Base-by-base conservation (phyloP, 2,797 vertebrate genomes). In the Coranthus polyacanthus region DNA sequence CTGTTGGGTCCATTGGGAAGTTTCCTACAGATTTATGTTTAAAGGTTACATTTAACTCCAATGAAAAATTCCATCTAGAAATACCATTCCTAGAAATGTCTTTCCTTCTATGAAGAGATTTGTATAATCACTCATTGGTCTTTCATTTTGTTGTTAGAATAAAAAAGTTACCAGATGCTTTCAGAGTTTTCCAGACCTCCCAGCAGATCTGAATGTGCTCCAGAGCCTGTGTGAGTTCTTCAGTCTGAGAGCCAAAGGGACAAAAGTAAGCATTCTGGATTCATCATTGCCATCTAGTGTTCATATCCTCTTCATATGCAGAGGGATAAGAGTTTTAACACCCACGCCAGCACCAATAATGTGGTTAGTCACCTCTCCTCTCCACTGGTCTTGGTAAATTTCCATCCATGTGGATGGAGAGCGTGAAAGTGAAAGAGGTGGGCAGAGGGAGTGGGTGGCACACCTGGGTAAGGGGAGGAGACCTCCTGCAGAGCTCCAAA, bases 171-270 rank as follows among this genome's bases (percentile, higher is more conserved):
- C 97, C 96, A 93, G 94, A 94, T 68, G 93, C 73, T 85, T 95
- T 97, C 66, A 99, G 89, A 43, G 90, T 82, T 72, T 88, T 95
- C 94, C 96, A 96, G 24, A 98, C 81, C 60, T 94, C 92, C 83
- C 90, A 93, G 79, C 97, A 99, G 3, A 88, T 77, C 80, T 95
- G 89, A 77, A 97, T 93, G 78, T 95, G 82, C 15, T 96, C 93
- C 84, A 96, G 88, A 61, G 94, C 93, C 79, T 90, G 90, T 50
- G 76, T 95, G 57, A 97, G 91, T 70, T 93, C 86, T 66, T 90
- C 90, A 0, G 16, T 72, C 97, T 98, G 70, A 79, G 57, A 68
- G 74, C 17, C 50, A 78, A 46, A 65, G 39, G 63, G 18, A 72
- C 50, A 52, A 52, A 3, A 38, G 22, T 26, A 56, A 53, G 47